Evolutionary conservation across 2,797 vertebrate genomes (phyloP).

Genomic region (Bovichtus diacanthus): DNA sequence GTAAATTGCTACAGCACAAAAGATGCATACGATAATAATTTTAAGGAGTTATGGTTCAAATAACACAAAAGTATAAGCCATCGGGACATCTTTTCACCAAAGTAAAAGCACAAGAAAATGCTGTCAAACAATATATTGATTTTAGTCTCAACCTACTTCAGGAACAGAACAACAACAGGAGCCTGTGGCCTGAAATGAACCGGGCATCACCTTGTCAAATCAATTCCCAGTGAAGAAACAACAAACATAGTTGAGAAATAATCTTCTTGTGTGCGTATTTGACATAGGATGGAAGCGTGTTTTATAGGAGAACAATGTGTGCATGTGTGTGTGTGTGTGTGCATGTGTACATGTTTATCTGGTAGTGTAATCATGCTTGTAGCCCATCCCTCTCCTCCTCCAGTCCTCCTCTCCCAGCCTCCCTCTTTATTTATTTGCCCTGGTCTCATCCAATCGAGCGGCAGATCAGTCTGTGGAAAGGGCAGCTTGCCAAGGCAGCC

Average conservation of each 20-base stretch:
- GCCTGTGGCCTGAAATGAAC: constrained; percentile 57
- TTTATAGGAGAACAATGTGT: constrained; percentile 20
- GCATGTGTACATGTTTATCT: constrained; percentile 51
- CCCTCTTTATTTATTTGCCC: constrained; percentile 85
- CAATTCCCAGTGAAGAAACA: constrained; percentile 69
- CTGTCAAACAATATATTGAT: constrained; percentile 71
- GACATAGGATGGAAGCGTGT: constrained; percentile 35
- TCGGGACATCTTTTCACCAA: constrained; percentile 24
- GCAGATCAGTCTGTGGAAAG: constrained; percentile 84
- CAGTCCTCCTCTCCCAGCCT: constrained; percentile 48
- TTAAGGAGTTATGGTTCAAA: neutral
- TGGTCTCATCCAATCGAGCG: constrained; percentile 83
- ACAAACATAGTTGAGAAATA: constrained; percentile 54
- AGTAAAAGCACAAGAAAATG: constrained; percentile 59
- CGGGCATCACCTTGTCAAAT: constrained; percentile 64
- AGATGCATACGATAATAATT: neutral
- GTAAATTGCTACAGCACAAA: neutral
- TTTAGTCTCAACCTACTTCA: constrained; percentile 51
- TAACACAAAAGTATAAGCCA: constrained; percentile 4
- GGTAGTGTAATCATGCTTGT: constrained; percentile 70
- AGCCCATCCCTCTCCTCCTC: constrained; percentile 65
- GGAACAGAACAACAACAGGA: constrained; percentile 47
- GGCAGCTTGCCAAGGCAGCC: constrained; percentile 84
- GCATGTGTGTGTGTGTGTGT: neutral
- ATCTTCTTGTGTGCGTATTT: constrained; percentile 33